Evolutionary conservation across 2,113 vertebrate species (phyloP).

Genomic region (Sebastes schlegelii): DNA sequence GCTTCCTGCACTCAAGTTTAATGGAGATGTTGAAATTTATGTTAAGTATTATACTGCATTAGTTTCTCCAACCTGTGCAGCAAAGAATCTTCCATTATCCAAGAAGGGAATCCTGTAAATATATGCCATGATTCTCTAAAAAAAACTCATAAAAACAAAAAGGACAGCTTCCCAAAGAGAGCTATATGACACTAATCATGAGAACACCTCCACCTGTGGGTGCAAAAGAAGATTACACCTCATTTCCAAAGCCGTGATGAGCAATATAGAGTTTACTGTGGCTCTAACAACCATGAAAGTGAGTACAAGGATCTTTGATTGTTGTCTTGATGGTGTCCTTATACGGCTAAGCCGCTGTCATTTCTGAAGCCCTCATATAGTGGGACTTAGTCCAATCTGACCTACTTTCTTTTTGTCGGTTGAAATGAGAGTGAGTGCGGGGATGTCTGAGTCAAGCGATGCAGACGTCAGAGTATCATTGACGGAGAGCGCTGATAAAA

Average conservation of each 20-base stretch:
- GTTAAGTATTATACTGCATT: background rate
- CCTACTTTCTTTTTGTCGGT: slow-evolving; percentile 65
- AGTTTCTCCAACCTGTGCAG: slow-evolving; percentile 1
- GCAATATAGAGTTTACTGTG: slow-evolving; percentile 17
- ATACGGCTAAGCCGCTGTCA: slow-evolving; percentile 34
- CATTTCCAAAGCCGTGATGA: slow-evolving; percentile 32
- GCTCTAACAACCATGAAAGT: slow-evolving; percentile 27
- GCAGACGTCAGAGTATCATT: slow-evolving; percentile 58
- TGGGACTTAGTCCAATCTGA: slow-evolving; percentile 59
- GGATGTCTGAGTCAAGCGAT: slow-evolving; percentile 52
- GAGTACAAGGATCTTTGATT: slow-evolving; percentile 45
- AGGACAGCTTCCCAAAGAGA: background rate
- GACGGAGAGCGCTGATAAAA: slow-evolving; percentile 53
- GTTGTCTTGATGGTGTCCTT: slow-evolving; percentile 44
- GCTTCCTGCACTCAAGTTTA: slow-evolving; percentile 14
- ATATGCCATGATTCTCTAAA: background rate
- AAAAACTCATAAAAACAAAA: background rate
- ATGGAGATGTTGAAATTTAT: background rate
- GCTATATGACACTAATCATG: slow-evolving; percentile 45
- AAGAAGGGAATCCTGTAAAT: background rate
- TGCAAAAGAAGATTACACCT: slow-evolving; percentile 63
- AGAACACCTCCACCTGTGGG: slow-evolving; percentile 77
- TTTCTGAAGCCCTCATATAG: slow-evolving; percentile 41
- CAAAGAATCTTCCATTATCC: background rate
- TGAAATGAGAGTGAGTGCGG: slow-evolving; percentile 52